Evolutionary conservation across 2,888 invertebrate genomes (phyloP).

Genomic region (Serrognathus titanus): DNA sequence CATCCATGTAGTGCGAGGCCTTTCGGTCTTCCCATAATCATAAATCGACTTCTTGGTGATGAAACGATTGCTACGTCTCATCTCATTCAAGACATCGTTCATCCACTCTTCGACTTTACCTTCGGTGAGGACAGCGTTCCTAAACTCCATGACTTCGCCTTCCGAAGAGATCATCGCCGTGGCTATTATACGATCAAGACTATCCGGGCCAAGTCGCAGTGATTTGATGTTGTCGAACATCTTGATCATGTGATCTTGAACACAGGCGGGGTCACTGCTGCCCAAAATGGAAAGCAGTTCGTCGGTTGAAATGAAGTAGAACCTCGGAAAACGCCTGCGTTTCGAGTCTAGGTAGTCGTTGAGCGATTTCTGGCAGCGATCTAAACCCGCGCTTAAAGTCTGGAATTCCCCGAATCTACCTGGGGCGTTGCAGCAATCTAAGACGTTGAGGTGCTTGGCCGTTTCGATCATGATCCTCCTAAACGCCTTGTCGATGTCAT

Average conservation of each 20-base stretch:
- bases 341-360: slow-evolving; percentile 88
- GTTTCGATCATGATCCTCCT: slow-evolving; percentile 83
- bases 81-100: slow-evolving; percentile 79
- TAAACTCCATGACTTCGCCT: slow-evolving; percentile 83
- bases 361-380: slow-evolving; percentile 87
- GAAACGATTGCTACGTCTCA: slow-evolving; percentile 78
- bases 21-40: slow-evolving; percentile 75
- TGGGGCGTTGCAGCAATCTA: slow-evolving; percentile 70
- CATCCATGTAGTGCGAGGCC: slow-evolving; percentile 79
- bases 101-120: slow-evolving; percentile 92
- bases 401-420: slow-evolving; percentile 75
- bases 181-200: slow-evolving; percentile 64
- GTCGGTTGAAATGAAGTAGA: slow-evolving; percentile 92
- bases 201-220: slow-evolving; percentile 65
- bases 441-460: slow-evolving; percentile 73
- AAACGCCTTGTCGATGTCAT: slow-evolving; percentile 79
- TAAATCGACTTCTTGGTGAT: slow-evolving; percentile 85
- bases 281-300: slow-evolving; percentile 87
- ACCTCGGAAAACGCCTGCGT: slow-evolving; percentile 82
- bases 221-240: slow-evolving; percentile 91
- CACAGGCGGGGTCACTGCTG: slow-evolving; percentile 76
- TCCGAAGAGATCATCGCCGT: slow-evolving; percentile 86
- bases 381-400: slow-evolving; percentile 69
- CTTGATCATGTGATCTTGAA: slow-evolving; percentile 93
- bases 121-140: slow-evolving; percentile 65